Conservation (phyloP, 2,113 vertebrate genomes). For the Sander vitreus region DNA sequence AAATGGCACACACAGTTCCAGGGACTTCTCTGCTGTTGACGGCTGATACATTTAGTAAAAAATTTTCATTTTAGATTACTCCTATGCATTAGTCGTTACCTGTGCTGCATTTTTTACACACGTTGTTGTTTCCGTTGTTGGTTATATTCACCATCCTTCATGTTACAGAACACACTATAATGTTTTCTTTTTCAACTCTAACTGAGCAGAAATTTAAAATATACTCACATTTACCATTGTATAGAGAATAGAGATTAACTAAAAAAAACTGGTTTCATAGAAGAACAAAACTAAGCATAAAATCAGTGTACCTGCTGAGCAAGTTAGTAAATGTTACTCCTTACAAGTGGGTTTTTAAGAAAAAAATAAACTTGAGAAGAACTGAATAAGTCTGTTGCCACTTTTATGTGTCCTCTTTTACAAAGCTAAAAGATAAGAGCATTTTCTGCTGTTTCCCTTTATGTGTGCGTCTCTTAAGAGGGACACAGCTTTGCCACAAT, state of each 20-base stretch:
- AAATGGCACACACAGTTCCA: not conserved
- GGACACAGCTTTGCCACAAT: constrained; percentile 10
- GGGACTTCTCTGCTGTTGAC: constrained; percentile 10
- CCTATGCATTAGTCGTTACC: not conserved
- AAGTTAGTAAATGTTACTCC: constrained; percentile 1
- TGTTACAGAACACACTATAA: not conserved
- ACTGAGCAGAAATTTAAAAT: not conserved
- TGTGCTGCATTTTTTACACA: not conserved
- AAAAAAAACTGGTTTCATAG: not conserved
- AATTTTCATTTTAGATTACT: constrained; percentile 19
- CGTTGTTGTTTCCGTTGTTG: not conserved
- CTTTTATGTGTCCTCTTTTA: constrained; percentile 32
- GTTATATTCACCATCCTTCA: not conserved
- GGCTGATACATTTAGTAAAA: constrained; percentile 25
- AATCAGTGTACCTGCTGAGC: not conserved
- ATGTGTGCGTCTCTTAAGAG: constrained; percentile 16
- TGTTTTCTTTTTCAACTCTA: not conserved
- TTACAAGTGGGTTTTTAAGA: not conserved
- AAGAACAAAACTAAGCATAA: not conserved
- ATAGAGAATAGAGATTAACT: not conserved
- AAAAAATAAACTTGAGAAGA: constrained; percentile 2
- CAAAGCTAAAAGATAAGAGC: constrained; percentile 45
- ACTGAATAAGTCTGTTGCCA: constrained; percentile 16
- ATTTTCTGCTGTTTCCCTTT: constrained; percentile 31
- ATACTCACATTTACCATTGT: not conserved